Evolutionary conservation across 2,888 invertebrate species (phyloP), one percentile per base, ranked within the genome.

Genomic region (Erebia palarica): DNA sequence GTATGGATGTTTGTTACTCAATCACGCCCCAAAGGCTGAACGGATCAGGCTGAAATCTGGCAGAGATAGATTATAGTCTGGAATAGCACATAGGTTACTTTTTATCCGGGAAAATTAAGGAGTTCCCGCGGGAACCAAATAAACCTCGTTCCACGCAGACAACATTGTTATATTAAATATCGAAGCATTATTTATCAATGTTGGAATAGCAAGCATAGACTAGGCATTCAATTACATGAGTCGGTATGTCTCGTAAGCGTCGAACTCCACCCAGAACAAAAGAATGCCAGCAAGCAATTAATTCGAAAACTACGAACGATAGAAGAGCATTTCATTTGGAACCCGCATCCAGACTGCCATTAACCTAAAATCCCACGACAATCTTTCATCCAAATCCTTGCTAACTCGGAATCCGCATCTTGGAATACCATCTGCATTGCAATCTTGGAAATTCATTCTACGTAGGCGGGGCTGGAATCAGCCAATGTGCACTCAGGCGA

Each of bases 401-500:
- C 78, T 74, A 87, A 86, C 83, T 87, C 74, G 78, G 79, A 81
- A 80, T 78, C 82, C 81, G 83, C 80, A 82, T 84, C 86, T 89
- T 85, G 75, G 82, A 84, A 83, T 83, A 81, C 85, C 86, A 86
- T 88, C 88, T 91, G 91, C 91, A 91, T 89, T 88, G 90, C 88
- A 92, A 92, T 92, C 92, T 92, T 88, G 86, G 85, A 89, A 92
- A 91, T 93, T 92, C 92, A 92, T 93, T 93, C 87, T 86, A 84
- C 84, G 84, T 87, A 81, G 94, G 94, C 91, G 92, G 90, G 92
- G 91, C 80, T 82, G 85, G 82, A 85, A 87, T 87, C 92, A 89
- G 87, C 93, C 93, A 93, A 94, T 94, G 93, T 93, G 90, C 92
- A 93, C 71, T 92, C 91, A 92, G 89, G 92, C 93, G 92, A 89